Percentiles rank a stretch among this genome's conserved stretches.
These are phyloP conservation scores for Philotrypesis tridentata DNA, from an alignment of 1,140 invertebrate species.

Conservation along the genomic window DNA sequence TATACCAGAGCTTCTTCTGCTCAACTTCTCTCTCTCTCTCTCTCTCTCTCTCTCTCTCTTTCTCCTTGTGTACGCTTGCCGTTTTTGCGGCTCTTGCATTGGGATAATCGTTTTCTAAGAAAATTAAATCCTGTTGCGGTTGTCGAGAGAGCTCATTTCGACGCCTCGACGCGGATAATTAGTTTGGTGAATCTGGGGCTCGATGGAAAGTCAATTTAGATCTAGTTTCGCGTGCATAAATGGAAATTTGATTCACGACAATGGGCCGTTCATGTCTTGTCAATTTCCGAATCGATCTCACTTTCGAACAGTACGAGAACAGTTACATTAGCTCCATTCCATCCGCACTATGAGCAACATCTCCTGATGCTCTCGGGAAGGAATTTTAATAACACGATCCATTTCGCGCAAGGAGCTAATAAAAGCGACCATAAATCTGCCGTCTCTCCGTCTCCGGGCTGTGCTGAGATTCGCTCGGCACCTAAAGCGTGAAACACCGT, in stretches of 20 bases:
- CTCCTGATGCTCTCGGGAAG: not conserved
- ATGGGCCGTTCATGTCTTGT: too few species aligned
- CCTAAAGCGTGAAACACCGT: not conserved
- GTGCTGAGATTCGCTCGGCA: not conserved
- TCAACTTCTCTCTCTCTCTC: too few species aligned
- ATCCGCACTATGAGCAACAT: not conserved
- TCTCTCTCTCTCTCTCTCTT: too few species aligned
- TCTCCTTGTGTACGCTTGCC: too few species aligned
- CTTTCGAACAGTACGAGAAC: not conserved
- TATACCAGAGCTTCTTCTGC: too few species aligned
- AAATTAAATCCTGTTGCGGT: not conserved
- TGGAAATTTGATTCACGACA: not conserved
- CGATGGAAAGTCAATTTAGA: not conserved
- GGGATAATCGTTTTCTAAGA: not conserved
- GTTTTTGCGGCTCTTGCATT: not conserved
- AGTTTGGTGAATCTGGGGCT: too few species aligned
- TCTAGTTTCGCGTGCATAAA: not conserved
- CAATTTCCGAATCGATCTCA: not conserved
- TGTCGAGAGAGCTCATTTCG: not conserved
- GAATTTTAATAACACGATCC: not conserved
- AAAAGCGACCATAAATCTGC: not conserved
- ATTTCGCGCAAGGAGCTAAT: not conserved
- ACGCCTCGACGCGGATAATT: not conserved
- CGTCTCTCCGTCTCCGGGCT: not conserved
- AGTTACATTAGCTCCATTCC: too few species aligned